Evolutionary conservation across 1,140 invertebrate genomes (phyloP), one percentile per base, ranked within the genome.

Genomic region (Frieseomelitta varia): DNA sequence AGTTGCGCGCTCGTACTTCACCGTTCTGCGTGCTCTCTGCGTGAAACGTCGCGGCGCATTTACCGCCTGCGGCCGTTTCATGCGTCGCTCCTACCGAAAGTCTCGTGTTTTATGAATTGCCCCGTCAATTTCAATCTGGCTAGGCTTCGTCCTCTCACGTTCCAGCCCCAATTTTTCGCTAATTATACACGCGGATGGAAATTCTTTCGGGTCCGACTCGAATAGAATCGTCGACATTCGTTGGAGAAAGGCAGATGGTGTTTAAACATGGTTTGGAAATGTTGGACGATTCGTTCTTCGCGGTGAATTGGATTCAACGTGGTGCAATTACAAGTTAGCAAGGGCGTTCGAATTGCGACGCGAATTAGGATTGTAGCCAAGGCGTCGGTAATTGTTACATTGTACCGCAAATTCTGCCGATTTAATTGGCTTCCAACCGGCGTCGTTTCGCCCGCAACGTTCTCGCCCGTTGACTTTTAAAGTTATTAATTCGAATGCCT

Each of bases 1-100:
- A 92, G 88, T 90, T 90, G 84, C 85, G 53, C 81, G 81, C 53
- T 68, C 83, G 78, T 88, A 84, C 74, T 34, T 81, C 87, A 80
- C 75, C 55, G 71, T 68, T 72, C 67, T 74, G 73, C 73, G 73
- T 0, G 30, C 30, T 55, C 14, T 55, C 55, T 55, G 17, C 17
- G 53, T 14, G 84, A 71, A 86, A 73, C 86, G 84, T 89, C 79
- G 76, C 87, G 84, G 73, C 67, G 76, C 79, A 88, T 89, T 88
- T 86, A 83, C 84, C 79, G 73, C 86, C 76, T 85, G 84, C 72
- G 86, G 82, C 85, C 84, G 30, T 84, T n/a, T 74, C 80, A 72
- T 67, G 77, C 69, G 51, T 30, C 58, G 56, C 69, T 58, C 21
- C 53, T 27, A 19, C 19, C n/a, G 14, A 47, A 24, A 30, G n/a